Conservation (phyloP, 2,797 vertebrate genomes). For the Cuculus canorus region DNA sequence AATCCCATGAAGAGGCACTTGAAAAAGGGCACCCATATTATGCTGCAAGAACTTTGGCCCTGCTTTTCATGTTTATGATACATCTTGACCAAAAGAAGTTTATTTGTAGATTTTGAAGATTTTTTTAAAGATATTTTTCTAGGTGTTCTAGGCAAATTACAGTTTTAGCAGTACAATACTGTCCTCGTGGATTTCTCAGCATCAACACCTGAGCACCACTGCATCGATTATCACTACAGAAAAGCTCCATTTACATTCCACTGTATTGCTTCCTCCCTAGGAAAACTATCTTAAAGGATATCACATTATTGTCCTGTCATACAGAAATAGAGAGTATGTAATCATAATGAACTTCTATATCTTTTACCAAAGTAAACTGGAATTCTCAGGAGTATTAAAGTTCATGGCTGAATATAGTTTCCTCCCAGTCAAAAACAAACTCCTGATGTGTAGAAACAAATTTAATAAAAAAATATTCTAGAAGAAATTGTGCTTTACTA, state of each 20-base stretch:
- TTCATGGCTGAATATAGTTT: neutral
- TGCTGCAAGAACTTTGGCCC: neutral
- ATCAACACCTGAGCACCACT: neutral
- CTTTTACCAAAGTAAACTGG: neutral
- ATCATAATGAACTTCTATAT: neutral
- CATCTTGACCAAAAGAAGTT: neutral
- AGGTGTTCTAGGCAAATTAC: neutral
- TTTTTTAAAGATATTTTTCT: neutral
- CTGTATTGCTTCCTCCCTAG: neutral
- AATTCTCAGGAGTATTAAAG: neutral
- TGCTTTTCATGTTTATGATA: neutral
- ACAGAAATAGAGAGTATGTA: neutral
- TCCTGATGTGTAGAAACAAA: neutral
- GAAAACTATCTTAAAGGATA: neutral
- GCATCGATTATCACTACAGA: neutral
- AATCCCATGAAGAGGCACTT: neutral
- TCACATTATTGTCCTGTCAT: neutral
- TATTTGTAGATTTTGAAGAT: neutral
- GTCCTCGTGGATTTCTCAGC: neutral
- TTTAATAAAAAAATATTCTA: neutral
- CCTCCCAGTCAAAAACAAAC: neutral
- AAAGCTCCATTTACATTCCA: neutral
- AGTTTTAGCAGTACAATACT: neutral
- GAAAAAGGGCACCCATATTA: neutral
- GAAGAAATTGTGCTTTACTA: neutral